Base-by-base conservation (phyloP, 2,113 vertebrate genomes). In the Sapajus apella region DNA sequence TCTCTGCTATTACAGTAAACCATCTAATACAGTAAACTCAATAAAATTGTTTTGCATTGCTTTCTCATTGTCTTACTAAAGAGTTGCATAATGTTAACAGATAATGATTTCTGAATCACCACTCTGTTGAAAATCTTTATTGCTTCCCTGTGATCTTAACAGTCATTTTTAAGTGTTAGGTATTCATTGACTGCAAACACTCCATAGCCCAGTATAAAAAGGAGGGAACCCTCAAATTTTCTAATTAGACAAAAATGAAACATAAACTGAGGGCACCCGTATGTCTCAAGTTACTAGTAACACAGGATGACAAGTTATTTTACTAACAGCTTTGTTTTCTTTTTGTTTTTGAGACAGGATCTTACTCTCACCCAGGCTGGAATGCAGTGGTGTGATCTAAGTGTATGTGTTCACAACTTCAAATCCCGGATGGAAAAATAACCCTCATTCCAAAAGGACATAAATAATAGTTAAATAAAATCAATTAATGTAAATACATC, bases 171-270 rank as follows among this genome's bases (percentile, higher is more conserved):
- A 50, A 84, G 45, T 82, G 82, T 95, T 66, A 88, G 84, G 37
- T 21, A 76, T 84, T 70, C 79, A 27, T 9, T 64, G 43, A 32
- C 76, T 64, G 66, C 92, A 77, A 75, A 93, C 20, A 52, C 75
- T 76, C 76, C 12, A 43, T 27, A 89, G 40, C n/a, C 43, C 20
- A 55, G 9, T 43, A 72, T 32, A 37, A 73, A 93, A 83, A 47
- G 45, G 35, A 27, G 35, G 43, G 47, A 30, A 47, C 32, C 20
- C 35, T 77, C 56, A 56, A 37, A 58, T 13, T 87, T 68, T 96
- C 92, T 91, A 61, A 66, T 83, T 87, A 87, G 37, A 27, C 30
- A 92, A 91, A 86, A 80, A 64, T 35, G 55, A 96, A 87, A 87
- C 55, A 86, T 1, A 68, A 43, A 70, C 27, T 77, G 30, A 43